Percentiles rank a stretch among this genome's conserved stretches.
These are phyloP conservation scores for Agrenia bidenticulata DNA, from an alignment of 2,888 invertebrate species.

Conservation along the genomic window DNA sequence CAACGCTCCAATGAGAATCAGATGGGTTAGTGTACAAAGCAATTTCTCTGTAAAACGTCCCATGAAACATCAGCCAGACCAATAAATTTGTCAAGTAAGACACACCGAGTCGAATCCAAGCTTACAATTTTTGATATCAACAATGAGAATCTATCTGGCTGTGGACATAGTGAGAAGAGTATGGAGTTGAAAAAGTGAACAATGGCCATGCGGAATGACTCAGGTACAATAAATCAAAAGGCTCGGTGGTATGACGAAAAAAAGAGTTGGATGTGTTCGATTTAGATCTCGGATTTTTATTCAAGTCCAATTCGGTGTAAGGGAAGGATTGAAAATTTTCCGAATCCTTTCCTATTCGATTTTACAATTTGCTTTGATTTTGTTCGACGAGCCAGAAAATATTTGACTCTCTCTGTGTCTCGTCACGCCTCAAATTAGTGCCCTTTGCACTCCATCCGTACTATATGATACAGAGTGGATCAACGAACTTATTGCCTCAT, in stretches of 20 bases:
- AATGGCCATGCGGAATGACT: constrained; percentile 1
- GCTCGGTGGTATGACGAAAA: neutral
- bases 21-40: no score
- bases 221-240: constrained; percentile 9
- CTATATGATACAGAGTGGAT: neutral
- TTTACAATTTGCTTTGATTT: constrained; percentile 47
- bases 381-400: constrained; percentile 51
- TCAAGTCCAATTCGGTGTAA: constrained; percentile 14
- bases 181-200: neutral
- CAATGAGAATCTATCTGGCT: neutral
- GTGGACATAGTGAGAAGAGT: neutral
- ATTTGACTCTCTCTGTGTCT: constrained; percentile 34
- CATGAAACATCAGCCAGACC: constrained; percentile 6
- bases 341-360: constrained; percentile 35
- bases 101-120: neutral
- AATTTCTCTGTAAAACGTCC: constrained; percentile 1
- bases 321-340: constrained; percentile 20
- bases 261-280: no score
- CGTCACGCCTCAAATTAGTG: constrained; percentile 44
- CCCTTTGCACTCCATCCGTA: constrained; percentile 5
- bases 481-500: neutral
- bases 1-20: neutral
- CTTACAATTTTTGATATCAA: neutral
- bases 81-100: constrained; percentile 14
- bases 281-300: neutral